These are phyloP conservation scores for Oxystoma pomonae DNA, from an alignment of 2,888 invertebrate species.

Conservation along the genomic window DNA sequence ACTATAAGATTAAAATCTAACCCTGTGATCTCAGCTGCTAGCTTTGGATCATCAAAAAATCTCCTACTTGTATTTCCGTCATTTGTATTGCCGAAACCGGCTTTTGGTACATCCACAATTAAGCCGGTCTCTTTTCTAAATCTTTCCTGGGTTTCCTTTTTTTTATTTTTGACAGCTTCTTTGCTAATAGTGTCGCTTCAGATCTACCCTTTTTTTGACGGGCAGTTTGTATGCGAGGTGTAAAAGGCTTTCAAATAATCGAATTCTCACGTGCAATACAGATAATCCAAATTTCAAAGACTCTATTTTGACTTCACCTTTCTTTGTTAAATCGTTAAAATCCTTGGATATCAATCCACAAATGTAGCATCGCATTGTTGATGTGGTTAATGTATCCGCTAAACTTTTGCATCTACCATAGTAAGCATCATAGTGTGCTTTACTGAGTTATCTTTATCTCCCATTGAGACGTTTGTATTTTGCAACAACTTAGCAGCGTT, in stretches of 20 bases:
- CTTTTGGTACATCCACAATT: slow-evolving; percentile 30
- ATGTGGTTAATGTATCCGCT: background rate
- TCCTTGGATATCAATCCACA: slow-evolving; percentile 2
- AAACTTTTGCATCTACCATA: background rate
- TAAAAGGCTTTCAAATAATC: slow-evolving; percentile 5
- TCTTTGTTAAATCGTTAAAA: background rate
- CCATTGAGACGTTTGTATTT: background rate
- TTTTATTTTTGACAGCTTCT: background rate
- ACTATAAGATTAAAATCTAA: slow-evolving; percentile 17
- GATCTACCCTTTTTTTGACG: background rate
- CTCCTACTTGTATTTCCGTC: slow-evolving; percentile 31
- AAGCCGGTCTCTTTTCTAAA: slow-evolving; percentile 21
- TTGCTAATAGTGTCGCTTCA: background rate
- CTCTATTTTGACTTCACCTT: background rate
- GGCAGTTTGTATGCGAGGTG: slow-evolving; percentile 8
- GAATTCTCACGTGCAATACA: slow-evolving; percentile 6
- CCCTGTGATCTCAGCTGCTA: slow-evolving; percentile 27
- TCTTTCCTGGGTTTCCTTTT: background rate
- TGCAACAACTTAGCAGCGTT: background rate
- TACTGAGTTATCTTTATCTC: slow-evolving; percentile 3
- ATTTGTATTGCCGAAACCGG: slow-evolving; percentile 30
- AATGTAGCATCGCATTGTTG: slow-evolving; percentile 4
- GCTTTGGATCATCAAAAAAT: slow-evolving; percentile 28
- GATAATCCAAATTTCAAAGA: background rate
- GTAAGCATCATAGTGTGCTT: slow-evolving; percentile 6